phyloP scores from a whole-genome alignment of 2,113 vertebrate genomes.

The Orycteropus afer region DNA sequence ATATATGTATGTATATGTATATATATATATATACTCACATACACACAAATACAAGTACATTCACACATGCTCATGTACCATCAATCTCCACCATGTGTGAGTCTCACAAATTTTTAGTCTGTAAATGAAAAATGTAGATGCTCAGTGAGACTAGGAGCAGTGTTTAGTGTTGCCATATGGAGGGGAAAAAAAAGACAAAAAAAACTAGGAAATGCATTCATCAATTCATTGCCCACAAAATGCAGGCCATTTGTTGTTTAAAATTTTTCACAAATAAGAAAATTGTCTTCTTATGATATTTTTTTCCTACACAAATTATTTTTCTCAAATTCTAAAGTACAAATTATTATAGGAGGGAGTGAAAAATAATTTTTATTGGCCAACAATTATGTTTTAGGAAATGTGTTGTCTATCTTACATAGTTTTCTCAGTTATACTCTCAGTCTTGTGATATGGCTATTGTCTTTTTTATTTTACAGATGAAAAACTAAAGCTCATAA shows the following conservation, averaged over 20 bases:
- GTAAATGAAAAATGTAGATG: neutral
- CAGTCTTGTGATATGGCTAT: no score
- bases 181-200: no score
- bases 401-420: no score
- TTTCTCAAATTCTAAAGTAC: no score
- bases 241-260: neutral
- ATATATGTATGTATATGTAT: no score
- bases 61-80: neutral
- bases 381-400: no score
- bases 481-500: no score
- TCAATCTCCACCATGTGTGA: neutral
- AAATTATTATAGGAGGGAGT: no score
- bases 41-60: neutral
- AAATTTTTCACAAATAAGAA: neutral
- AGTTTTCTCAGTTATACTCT: no score
- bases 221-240: neutral
- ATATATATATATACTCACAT: neutral
- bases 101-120: neutral
- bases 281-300: neutral
- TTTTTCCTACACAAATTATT: neutral
- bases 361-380: no score
- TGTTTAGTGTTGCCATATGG: neutral
- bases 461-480: no score
- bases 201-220: neutral
- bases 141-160: neutral